These are phyloP conservation scores for Gephyroberyx darwinii DNA, from an alignment of 2,797 vertebrate species.

Conservation along the genomic window DNA sequence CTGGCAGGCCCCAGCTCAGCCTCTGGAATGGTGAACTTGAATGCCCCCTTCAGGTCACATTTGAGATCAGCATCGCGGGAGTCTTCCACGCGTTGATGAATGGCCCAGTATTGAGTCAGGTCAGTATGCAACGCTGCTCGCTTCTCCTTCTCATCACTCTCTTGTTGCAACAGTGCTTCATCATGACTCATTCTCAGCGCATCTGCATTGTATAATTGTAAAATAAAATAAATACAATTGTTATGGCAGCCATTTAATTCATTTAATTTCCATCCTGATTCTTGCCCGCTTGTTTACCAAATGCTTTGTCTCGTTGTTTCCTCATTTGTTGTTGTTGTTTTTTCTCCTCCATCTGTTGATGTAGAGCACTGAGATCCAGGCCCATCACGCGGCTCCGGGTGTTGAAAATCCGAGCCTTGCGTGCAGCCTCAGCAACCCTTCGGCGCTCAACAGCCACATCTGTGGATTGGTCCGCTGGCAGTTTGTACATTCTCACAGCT, in stretches of 20 bases:
- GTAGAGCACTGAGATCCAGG: constrained; percentile 70
- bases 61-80: constrained; percentile 76
- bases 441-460: constrained; percentile 64
- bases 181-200: constrained; percentile 62
- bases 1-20: constrained; percentile 77
- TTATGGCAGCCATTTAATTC: neutral
- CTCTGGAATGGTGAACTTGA: constrained; percentile 58
- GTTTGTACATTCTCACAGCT: constrained; percentile 71
- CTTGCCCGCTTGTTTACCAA: constrained; percentile 63
- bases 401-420: constrained; percentile 76
- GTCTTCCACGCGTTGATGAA: constrained; percentile 71
- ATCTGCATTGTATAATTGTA: constrained; percentile 62
- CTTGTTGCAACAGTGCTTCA: constrained; percentile 61
- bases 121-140: constrained; percentile 58
- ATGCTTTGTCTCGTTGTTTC: constrained; percentile 62
- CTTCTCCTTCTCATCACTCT: constrained; percentile 62
- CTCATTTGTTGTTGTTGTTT: constrained; percentile 59
- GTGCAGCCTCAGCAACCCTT: constrained; percentile 70
- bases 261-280: constrained; percentile 1
- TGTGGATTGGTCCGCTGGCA: constrained; percentile 57
- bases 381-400: constrained; percentile 76
- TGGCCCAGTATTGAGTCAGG: constrained; percentile 66
- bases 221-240: neutral
- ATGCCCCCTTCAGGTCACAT: constrained; percentile 68
- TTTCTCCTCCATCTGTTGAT: constrained; percentile 75